Evolutionary conservation across 2,888 invertebrate genomes (phyloP).

Genomic region (Metopia argyrocephala): DNA sequence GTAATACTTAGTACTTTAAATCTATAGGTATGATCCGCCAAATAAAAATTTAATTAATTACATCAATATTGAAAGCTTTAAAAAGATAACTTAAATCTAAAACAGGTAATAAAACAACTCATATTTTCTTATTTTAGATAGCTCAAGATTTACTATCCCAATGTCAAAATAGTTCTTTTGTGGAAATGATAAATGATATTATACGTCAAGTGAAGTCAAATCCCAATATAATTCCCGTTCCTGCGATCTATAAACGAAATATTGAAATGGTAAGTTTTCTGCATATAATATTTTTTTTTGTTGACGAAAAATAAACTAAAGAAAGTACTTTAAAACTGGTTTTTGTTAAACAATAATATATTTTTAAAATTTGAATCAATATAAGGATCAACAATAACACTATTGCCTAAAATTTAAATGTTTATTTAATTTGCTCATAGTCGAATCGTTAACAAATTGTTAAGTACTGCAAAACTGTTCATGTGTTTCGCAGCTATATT

Average conservation of each 20-base stretch:
- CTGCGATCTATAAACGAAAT: conserved; percentile 77
- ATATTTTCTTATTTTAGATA: conserved; percentile 80
- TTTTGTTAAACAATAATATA: no score
- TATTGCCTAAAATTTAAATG: no score
- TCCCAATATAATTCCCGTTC: conserved; percentile 85
- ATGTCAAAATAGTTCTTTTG: conserved; percentile 87
- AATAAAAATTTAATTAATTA: no score
- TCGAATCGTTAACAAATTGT: no score
- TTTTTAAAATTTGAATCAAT: no score
- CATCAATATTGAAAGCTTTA: no score
- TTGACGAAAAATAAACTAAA: not conserved
- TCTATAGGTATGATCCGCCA: no score
- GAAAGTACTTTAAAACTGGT: not conserved
- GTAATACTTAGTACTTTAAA: no score
- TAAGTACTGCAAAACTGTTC: no score
- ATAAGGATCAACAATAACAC: no score
- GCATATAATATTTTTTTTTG: not conserved
- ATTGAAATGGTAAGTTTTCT: conserved; percentile 76
- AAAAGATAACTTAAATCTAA: not conserved
- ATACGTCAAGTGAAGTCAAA: conserved; percentile 89
- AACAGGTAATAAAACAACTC: not conserved
- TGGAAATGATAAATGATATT: conserved; percentile 91
- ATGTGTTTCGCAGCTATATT: no score
- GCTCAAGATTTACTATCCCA: conserved; percentile 88
- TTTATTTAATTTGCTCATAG: no score